Conservation (phyloP, 2,797 vertebrate species). For the Limosa lapponica region DNA sequence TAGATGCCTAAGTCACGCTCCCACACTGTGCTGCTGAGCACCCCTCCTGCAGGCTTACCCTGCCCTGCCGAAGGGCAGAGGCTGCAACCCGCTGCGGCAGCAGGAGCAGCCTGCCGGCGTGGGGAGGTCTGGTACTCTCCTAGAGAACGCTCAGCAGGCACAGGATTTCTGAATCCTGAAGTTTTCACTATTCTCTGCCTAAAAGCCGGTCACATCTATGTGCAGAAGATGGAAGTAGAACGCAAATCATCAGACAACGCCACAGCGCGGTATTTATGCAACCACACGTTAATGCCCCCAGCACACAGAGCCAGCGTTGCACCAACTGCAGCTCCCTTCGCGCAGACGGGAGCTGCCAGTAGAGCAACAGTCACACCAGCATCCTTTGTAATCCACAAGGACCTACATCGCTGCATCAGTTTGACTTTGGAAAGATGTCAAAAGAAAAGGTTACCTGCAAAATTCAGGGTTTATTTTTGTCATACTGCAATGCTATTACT, state of each 20-base stretch:
- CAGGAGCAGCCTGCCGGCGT: neutral
- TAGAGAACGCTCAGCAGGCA: neutral
- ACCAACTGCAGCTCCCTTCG: accelerated
- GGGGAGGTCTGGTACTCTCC: neutral
- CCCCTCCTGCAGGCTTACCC: neutral
- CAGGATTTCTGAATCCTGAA: neutral
- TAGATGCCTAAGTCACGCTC: accelerated
- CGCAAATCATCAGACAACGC: neutral
- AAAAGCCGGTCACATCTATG: neutral
- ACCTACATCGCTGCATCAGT: neutral
- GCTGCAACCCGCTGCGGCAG: neutral
- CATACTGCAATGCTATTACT: neutral
- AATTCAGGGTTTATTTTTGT: neutral
- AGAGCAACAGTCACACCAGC: neutral
- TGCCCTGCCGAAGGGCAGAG: neutral
- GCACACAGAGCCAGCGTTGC: neutral
- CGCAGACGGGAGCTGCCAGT: neutral
- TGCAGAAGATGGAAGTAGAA: neutral
- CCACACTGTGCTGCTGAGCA: neutral
- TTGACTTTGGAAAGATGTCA: neutral
- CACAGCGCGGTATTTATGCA: neutral
- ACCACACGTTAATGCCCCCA: accelerated
- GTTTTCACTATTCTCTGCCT: accelerated
- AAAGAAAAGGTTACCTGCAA: neutral
- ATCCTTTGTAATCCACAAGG: neutral